Base-by-base conservation (phyloP, 2,113 vertebrate genomes). In the Gymnorhina tibicen region DNA sequence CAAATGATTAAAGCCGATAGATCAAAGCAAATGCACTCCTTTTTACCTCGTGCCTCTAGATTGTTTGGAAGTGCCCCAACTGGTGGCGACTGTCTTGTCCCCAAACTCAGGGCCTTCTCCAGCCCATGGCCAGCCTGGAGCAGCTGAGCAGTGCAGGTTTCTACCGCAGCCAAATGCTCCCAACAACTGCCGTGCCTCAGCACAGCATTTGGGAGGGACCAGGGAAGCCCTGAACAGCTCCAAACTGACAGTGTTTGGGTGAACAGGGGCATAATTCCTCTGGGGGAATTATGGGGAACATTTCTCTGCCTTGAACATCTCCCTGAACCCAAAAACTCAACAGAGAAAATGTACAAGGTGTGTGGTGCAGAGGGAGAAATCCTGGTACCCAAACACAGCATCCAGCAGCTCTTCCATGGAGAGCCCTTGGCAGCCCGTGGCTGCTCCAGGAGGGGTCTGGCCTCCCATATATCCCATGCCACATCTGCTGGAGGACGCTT, bases 1-100 rank as follows among this genome's bases (percentile, higher is more conserved):
- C 98, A 97, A 97, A 97, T 98, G 98, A 99, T 98, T 97, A 46
- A 91, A 97, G 95, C 95, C 86, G 97, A 96, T 94, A 95, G 98
- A 98, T 99, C 98, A 99, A 98, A 98, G 97, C 82, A 80, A 91
- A 88, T 3, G 47, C 69, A 58, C 85, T 96, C 73, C 72, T 97
- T 98, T 97, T 91, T 95, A 92, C 95, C 95, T 85, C 3, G 2
- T 59, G 85, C 87, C 80, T 87, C 91, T 76, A 60, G 77, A 85
- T 60, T 56, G 95, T 89, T 96, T 94, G 67, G 67, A 87, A 92
- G 74, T 70, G 19, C n/a, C 83, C n/a, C 37, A 49, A 8, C 64
- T 70, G 46, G 47, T 4, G 5, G 69, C 23, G 49, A 35, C 30
- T 66, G 52, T 47, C 73, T 12, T 37, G 30, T 83, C 60, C 83